Evolutionary conservation across 2,888 invertebrate genomes (phyloP), one percentile per base, ranked within the genome.

Genomic region (Ectobius pallidus): DNA sequence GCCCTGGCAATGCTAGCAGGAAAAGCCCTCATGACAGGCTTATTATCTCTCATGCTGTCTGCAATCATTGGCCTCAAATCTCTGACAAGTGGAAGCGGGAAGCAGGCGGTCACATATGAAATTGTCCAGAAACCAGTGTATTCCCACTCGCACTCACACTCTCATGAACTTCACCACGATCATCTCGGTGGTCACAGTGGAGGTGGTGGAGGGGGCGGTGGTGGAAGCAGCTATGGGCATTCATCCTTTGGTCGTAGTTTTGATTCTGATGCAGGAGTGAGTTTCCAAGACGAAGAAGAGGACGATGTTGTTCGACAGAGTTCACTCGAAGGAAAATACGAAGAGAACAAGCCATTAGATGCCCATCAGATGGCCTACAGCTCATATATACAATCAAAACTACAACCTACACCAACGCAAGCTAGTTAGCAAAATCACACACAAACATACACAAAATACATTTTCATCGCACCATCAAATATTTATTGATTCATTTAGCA

Each of bases 61-160:
- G 91, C 90, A 0, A 89, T 93, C 75, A 87, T 93, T 71, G 93
- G 93, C 0, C 83, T 94, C 72, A 93, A 93, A 79, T 88, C 91
- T 0, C 82, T 93, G 20, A 86, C 91, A 1, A 69, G 73, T 1
- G 82, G 87, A 0, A 87, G 88, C 2, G 88, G 90, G 75, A 91
- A 91, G 79, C 65, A 71, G 4, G 71, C 75, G 4, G 76, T 77
- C 9, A 93, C 93, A 0, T 94, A 94, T 80, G 94, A 94, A 83
- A 92, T 94, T 74, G 91, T 94, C 7, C 90, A 93, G 52, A 94
- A 94, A 78, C 94, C 94, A 0, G 85, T 94, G 0, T 93, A 93
- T 81, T 88, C 89, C 0, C 90, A 90, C 78, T 86, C 90, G 2
- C 90, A 90, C 78, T 88, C 89, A 0, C 91, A 92, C 79, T 87